phyloP scores from a whole-genome alignment of 2,888 invertebrate species.

The Elmis aenea region DNA sequence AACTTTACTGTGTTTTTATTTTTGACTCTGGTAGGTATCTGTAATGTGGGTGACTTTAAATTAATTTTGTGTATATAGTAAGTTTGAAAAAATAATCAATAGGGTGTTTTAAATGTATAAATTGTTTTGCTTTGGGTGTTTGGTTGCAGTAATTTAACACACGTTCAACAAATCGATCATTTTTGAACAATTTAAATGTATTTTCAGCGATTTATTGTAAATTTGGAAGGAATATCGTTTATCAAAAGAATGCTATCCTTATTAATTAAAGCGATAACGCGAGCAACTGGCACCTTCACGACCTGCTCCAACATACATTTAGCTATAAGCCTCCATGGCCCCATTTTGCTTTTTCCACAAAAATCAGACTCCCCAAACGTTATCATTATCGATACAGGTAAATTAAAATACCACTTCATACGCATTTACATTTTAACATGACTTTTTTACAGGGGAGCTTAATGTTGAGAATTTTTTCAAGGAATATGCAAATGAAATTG shows the following conservation, averaged over 20 bases:
- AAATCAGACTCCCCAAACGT: constrained; percentile 74
- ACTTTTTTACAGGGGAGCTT: constrained; percentile 57
- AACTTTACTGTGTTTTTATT: too few species aligned
- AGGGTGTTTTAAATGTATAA: too few species aligned
- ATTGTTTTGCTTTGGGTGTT: too few species aligned
- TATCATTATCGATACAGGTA: constrained; percentile 69
- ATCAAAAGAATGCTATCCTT: constrained; percentile 28
- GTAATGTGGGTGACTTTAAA: too few species aligned
- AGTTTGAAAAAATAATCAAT: too few species aligned
- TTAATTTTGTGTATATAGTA: too few species aligned
- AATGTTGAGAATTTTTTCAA: constrained; percentile 73
- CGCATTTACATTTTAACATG: constrained; percentile 1
- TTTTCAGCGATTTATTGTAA: constrained; percentile 40
- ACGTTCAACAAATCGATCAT: too few species aligned
- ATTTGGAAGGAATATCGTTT: constrained; percentile 39
- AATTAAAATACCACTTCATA: constrained; percentile 17
- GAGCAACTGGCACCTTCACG: constrained; percentile 40
- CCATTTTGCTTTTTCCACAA: constrained; percentile 71
- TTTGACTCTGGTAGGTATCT: too few species aligned
- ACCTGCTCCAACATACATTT: constrained; percentile 41
- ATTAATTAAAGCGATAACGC: constrained; percentile 26
- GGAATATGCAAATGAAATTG: constrained; percentile 48
- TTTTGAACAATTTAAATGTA: too few species aligned
- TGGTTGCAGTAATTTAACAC: too few species aligned
- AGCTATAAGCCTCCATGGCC: constrained; percentile 55